Conservation (phyloP, 2,797 vertebrate species). For the Falco concolor region DNA sequence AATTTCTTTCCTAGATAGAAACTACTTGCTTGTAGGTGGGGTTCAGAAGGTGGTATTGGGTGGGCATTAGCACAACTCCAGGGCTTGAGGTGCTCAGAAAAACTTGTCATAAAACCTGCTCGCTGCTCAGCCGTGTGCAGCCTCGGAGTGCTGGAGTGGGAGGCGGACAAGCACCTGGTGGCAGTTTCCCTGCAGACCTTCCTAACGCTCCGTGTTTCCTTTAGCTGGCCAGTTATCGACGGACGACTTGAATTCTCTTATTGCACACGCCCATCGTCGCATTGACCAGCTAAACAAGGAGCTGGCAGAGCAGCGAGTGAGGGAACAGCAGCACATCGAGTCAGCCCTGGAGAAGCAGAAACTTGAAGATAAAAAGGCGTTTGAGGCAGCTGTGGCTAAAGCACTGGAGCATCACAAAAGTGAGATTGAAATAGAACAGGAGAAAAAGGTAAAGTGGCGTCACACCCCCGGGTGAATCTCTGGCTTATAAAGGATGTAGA, state of each 20-base stretch:
- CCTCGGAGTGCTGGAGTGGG: accelerated
- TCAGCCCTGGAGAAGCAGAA: conserved; percentile 87
- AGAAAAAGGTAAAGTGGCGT: conserved; percentile 82
- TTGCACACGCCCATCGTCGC: conserved; percentile 91
- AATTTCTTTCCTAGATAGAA: not conserved
- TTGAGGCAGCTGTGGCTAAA: conserved; percentile 81
- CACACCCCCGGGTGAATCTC: not conserved
- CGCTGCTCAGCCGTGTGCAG: accelerated
- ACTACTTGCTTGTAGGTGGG: not conserved
- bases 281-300: conserved; percentile 92
- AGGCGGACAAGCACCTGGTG: accelerated
- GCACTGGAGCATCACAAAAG: conserved; percentile 80
- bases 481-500: not conserved
- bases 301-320: conserved; percentile 87
- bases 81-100: not conserved
- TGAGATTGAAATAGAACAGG: conserved; percentile 83
- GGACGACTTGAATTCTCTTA: conserved; percentile 90
- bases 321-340: conserved; percentile 88
- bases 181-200: not conserved
- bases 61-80: not conserved
- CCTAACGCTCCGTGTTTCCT: not conserved
- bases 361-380: conserved; percentile 80
- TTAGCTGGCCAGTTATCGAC: conserved; percentile 85
- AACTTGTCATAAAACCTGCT: not conserved
- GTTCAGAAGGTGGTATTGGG: not conserved